These are phyloP conservation scores for Saturnia japonica DNA, from an alignment of 2,888 invertebrate species.

Conservation along the genomic window DNA sequence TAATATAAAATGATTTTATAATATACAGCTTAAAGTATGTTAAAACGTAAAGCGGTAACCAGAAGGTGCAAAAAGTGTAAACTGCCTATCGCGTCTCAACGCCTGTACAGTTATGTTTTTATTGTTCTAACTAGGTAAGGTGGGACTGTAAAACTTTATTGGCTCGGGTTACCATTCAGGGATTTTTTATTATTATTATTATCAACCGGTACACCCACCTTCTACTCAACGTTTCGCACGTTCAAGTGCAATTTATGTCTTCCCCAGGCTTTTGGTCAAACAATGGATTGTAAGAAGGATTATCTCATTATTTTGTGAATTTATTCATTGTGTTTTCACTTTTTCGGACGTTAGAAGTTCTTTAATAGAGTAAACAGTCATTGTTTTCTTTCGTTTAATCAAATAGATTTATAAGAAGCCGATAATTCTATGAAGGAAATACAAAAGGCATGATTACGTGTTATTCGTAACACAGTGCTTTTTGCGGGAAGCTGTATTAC, in stretches of 20 bases:
- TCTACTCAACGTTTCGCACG: neutral
- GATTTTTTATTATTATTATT: conserved; percentile 24
- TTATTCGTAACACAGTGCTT: neutral
- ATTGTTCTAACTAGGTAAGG: conserved; percentile 32
- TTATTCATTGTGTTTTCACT: neutral
- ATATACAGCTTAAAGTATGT: neutral
- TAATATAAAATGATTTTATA: neutral
- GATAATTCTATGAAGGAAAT: neutral
- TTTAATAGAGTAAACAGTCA: conserved; percentile 14
- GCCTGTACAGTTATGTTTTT: conserved; percentile 54
- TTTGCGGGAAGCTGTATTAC: neutral
- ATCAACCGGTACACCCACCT: neutral
- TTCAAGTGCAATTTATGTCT: conserved; percentile 19
- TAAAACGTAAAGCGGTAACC: conserved; percentile 18
- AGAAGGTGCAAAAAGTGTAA: conserved; percentile 32
- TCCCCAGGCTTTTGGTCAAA: conserved; percentile 11
- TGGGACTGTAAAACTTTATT: conserved; percentile 55
- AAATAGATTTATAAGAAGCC: neutral
- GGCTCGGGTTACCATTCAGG: conserved; percentile 43
- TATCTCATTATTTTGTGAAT: conserved; percentile 24
- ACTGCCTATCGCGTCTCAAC: conserved; percentile 29
- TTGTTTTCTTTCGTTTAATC: neutral
- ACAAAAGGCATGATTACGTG: neutral
- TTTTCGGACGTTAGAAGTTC: conserved; percentile 23
- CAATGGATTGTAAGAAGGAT: conserved; percentile 41